Evolutionary conservation across 2,888 invertebrate genomes (phyloP).

Genomic region (Epistrophe eligans): DNA sequence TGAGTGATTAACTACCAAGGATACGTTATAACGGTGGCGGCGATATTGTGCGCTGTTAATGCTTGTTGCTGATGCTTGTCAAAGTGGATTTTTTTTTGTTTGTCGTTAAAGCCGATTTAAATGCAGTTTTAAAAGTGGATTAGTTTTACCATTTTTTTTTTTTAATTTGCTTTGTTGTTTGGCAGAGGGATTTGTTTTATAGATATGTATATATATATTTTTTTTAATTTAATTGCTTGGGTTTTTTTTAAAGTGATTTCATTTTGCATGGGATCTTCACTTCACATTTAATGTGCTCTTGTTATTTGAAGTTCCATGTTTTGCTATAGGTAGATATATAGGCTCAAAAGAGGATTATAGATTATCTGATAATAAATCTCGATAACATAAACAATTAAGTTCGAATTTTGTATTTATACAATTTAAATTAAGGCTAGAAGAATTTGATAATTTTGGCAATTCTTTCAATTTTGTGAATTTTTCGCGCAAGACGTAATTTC

Average conservation of each 20-base stretch:
- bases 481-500: too few relatives aligned
- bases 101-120: slow-evolving; percentile 56
- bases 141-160: slow-evolving; percentile 29
- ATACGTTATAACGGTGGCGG: slow-evolving; percentile 34
- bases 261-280: not conserved
- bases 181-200: slow-evolving; percentile 1
- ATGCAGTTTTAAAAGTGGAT: slow-evolving; percentile 58
- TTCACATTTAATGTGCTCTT: not conserved
- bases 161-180: slow-evolving; percentile 14
- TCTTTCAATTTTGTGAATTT: too few relatives aligned
- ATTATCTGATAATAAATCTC: not conserved
- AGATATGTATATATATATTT: not conserved
- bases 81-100: slow-evolving; percentile 57
- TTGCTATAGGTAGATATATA: too few relatives aligned
- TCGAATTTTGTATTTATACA: too few relatives aligned
- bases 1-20: slow-evolving; percentile 70
- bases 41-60: not conserved
- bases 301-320: not conserved
- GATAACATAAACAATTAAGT: too few relatives aligned
- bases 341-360: not conserved
- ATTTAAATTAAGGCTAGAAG: too few relatives aligned
- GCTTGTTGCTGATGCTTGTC: slow-evolving; percentile 54
- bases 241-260: not conserved
- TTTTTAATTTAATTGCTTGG: slow-evolving; percentile 51
- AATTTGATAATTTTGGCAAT: too few relatives aligned